Base-by-base conservation (phyloP, 2,888 invertebrate genomes). In the Oeneis ivallda region DNA sequence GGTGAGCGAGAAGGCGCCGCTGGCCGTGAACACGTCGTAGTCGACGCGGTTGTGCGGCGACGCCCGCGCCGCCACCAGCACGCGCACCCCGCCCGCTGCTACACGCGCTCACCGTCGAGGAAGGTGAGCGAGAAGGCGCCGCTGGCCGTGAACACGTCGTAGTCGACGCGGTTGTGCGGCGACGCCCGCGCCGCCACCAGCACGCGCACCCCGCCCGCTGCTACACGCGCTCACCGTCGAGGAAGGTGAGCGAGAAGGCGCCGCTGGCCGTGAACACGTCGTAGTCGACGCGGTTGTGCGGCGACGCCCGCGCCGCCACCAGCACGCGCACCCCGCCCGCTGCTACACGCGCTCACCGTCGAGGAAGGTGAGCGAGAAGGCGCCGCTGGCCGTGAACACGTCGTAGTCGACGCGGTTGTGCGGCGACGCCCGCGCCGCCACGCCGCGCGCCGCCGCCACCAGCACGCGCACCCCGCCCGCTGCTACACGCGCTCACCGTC, bases 101-200 rank as follows among this genome's bases (percentile, higher is more conserved):
- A 6, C 32, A 34, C n/a, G n/a, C 4, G 6, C 49, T 50, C 45
- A 85, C 87, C 95, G 79, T 96, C 94, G 1, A 96, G 92, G 86
- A 96, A 96, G 66, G 93, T 92, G 64, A 97, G 89, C 75, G 94
- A 93, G 87, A 97, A 98, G 45, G 95, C 93, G 10, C 97, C 97
- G 77, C 93, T 93, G n/a, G 79, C 95, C 92, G 82, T 89, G 83
- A 96, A 96, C 59, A 95, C 84, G 86, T 96, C 95, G 60, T 95
- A 72, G 77, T 94, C 92, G n/a, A 95, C 86, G 70, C 85, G 85
- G 80, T 94, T 93, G 78, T 91, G 92, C 58, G 85, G 82, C 73
- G 93, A 82, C 4, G 94, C 92, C 68, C 80, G 82, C 69, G 88
- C 93, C 62, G 84, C 78, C 75, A 92, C 92, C 64, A 95, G 82